Evolutionary conservation across 2,113 vertebrate species (phyloP), one percentile per base, ranked within the genome.

Genomic region (Rhodinocichla rosea): DNA sequence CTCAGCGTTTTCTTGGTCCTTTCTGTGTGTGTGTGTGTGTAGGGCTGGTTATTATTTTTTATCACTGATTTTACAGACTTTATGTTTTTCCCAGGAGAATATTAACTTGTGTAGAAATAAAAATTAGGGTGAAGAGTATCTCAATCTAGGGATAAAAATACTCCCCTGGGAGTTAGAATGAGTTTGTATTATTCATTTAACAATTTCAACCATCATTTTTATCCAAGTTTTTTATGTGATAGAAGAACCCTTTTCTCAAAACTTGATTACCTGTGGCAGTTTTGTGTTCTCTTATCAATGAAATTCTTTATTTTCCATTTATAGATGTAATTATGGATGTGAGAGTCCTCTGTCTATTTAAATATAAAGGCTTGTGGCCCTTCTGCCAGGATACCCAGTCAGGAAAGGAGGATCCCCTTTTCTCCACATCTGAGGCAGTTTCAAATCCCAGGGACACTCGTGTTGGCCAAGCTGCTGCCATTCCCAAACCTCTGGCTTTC

Each of bases 401-500:
- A 59, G 63, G 21, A 21, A 59, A 67, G 62, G 35, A 35, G 24
- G 20, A 30, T 64, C 10, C 15, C 23, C 42, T 55, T 15, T n/a
- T 32, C 30, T 32, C 26, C 16, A 11, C 49, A 45, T 9, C 47
- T 44, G 71, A 22, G 68, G 7, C 16, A 4, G 24, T 30, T 90
- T 52, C 23, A 26, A 20, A 24, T 63, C 7, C 2, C 11, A 1
- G 45, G 37, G 45, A 23, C 4, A 9, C 23, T 59, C 1, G 0
- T 7, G 16, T 24, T 55, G 49, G 20, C 26, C 18, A 35, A 11
- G 60, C 42, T 40, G 44, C 49, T 64, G 78, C 39, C 19, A 15
- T 35, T 69, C 44, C 57, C 39, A 64, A 12, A 22, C 32, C 23
- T 79, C 21, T 15, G 42, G 35, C 11, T 15, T 44, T 53, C 62